A percentile compares a stretch with the other conserved stretches of the same genome.
phyloP scores from a whole-genome alignment of 2,888 invertebrate genomes.

The Netelia melanura region DNA sequence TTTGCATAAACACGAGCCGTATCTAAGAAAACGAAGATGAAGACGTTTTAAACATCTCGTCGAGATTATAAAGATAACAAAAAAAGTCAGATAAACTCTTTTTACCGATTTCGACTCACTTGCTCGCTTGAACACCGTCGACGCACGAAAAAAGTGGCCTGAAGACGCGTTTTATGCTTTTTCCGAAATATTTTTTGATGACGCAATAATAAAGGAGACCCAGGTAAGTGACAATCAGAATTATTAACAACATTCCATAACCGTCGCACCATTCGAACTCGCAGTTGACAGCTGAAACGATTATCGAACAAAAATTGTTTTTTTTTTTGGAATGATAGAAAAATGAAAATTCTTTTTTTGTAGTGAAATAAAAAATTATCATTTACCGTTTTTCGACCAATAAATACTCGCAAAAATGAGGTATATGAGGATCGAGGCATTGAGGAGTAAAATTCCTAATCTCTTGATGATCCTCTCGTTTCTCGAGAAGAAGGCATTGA shows the following conservation, averaged over 20 bases:
- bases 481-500: slow-evolving; percentile 68
- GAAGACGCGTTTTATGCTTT: slow-evolving; percentile 81
- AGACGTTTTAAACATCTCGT: background rate
- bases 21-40: slow-evolving; percentile 83
- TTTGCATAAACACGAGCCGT: slow-evolving; percentile 82
- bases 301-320: slow-evolving; percentile 21
- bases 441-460: slow-evolving; percentile 70
- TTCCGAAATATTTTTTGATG: slow-evolving; percentile 86
- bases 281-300: slow-evolving; percentile 71
- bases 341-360: background rate
- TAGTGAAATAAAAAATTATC: slow-evolving; percentile 17
- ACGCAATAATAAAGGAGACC: slow-evolving; percentile 88
- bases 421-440: slow-evolving; percentile 76
- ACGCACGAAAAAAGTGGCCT: slow-evolving; percentile 65
- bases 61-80: background rate
- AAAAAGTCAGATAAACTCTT: slow-evolving; percentile 3
- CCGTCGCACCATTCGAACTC: slow-evolving; percentile 87
- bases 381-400: slow-evolving; percentile 77
- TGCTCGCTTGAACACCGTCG: slow-evolving; percentile 43
- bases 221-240: slow-evolving; percentile 87
- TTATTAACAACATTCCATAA: slow-evolving; percentile 90
- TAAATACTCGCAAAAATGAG: slow-evolving; percentile 77
- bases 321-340: slow-evolving; percentile 2
- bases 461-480: slow-evolving; percentile 67
- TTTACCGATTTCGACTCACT: slow-evolving; percentile 60